phyloP scores from a whole-genome alignment of 2,888 invertebrate species.

The Drymonia ruficornis region DNA sequence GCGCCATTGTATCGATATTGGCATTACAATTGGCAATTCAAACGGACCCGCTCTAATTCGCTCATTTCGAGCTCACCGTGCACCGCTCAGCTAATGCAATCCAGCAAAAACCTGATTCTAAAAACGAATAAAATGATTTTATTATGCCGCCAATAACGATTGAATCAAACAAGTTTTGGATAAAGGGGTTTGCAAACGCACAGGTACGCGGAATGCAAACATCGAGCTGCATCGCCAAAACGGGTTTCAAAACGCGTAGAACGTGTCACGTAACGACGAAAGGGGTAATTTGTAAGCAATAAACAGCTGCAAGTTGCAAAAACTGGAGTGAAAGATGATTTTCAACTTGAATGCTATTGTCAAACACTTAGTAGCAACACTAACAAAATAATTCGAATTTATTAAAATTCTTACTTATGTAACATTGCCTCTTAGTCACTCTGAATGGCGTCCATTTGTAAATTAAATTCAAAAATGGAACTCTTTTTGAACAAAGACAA shows the following conservation, averaged over 20 bases:
- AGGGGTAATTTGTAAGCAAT: slow-evolving; percentile 32
- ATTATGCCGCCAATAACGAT: slow-evolving; percentile 28
- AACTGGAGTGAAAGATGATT: slow-evolving; percentile 28
- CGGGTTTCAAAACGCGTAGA: slow-evolving; percentile 54
- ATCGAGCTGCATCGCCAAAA: slow-evolving; percentile 59
- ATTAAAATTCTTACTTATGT: neutral
- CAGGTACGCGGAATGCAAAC: slow-evolving; percentile 76
- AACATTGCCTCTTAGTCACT: neutral
- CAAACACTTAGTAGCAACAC: no score
- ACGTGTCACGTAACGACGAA: slow-evolving; percentile 32
- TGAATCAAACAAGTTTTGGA: slow-evolving; percentile 49
- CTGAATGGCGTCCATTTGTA: slow-evolving; percentile 27
- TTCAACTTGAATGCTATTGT: no score
- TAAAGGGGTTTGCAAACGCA: slow-evolving; percentile 60
- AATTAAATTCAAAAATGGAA: slow-evolving; percentile 38
- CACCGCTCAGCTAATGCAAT: slow-evolving; percentile 43
- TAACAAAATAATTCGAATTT: neutral
- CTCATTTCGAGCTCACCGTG: slow-evolving; percentile 47
- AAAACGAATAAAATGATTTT: slow-evolving; percentile 33
- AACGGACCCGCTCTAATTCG: slow-evolving; percentile 38
- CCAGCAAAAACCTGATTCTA: slow-evolving; percentile 38
- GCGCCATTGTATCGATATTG: slow-evolving; percentile 30
- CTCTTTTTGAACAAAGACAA: slow-evolving; percentile 23
- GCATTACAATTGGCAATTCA: slow-evolving; percentile 43
- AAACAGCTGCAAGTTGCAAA: slow-evolving; percentile 48